Conservation (phyloP, 2,113 vertebrate genomes). For the Pao palembangensis region DNA sequence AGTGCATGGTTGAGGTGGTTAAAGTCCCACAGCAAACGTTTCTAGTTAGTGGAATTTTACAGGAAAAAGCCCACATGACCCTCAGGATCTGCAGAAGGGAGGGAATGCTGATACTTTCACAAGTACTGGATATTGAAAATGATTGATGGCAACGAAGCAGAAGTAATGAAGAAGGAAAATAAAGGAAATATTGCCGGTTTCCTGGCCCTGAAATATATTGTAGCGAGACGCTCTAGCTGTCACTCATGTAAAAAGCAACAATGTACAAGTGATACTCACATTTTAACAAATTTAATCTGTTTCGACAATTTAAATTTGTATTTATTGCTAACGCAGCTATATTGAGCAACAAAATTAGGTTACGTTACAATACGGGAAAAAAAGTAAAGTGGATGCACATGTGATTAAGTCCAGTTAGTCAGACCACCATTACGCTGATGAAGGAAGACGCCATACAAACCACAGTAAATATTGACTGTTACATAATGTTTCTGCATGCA, state of each 20-base stretch:
- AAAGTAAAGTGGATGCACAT: not conserved
- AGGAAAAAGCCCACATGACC: too few species aligned
- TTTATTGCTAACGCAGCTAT: not conserved
- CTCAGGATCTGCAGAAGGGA: too few species aligned
- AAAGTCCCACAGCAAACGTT: not conserved
- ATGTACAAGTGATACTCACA: not conserved
- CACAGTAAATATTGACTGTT: conserved; percentile 9
- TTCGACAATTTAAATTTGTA: not conserved
- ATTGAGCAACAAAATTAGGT: not conserved
- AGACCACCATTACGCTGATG: not conserved
- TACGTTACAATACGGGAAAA: not conserved
- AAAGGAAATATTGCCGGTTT: not conserved
- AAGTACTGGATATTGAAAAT: too few species aligned
- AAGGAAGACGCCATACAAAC: conserved; percentile 9
- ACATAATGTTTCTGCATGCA: conserved; percentile 4
- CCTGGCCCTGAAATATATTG: too few species aligned
- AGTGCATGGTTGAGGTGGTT: not conserved
- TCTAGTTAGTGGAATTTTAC: not conserved
- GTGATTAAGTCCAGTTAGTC: not conserved
- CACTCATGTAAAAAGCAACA: not conserved
- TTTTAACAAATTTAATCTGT: not conserved
- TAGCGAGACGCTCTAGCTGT: too few species aligned
- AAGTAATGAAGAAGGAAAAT: too few species aligned
- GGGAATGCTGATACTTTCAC: too few species aligned
- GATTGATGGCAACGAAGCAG: too few species aligned